Base-by-base conservation (phyloP, 2,113 vertebrate genomes). In the Archilochus colubris region DNA sequence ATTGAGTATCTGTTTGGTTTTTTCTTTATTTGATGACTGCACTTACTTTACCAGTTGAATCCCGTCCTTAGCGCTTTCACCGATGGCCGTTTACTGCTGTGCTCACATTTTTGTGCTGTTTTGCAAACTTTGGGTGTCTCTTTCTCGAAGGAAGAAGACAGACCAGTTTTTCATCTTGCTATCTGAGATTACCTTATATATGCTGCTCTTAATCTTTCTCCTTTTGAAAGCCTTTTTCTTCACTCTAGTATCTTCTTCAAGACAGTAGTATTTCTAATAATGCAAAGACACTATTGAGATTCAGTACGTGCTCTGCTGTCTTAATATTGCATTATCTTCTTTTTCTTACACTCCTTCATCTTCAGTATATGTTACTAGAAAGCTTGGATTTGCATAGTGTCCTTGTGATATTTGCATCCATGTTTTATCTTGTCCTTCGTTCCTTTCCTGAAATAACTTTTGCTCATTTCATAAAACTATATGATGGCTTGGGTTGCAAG, bases 161-260 rank as follows among this genome's bases (percentile, higher is more conserved):
- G 44, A 89, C 75, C 54, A 89, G 50, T 62, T 79, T 20, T 86
- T 94, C 76, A 38, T 94, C 74, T 82, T 92, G 54, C 62, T 72
- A 12, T 67, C 40, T 64, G 38, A 66, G 68, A 50, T 89, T 82
- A 28, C 62, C 27, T 91, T 92, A 89, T 72, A 54, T 31, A 36
- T 78, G 54, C 53, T 94, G 63, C 82, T 91, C 40, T 72, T 73
- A 23, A 92, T 20, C 25, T 54, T 54, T 63, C 57, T 70, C 61
- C 70, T 66, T 62, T 66, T 73, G 40, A 88, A 92, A 76, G 13
- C 27, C 51, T 72, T 86, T 91, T 89, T 75, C 58, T 87, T 93
- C 24, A 54, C 14, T 58, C 21, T n/a, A 51, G 22, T 67, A n/a
- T 63, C 51, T 87, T 72, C 27, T 80, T 82, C 31, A 86, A 64